Evolutionary conservation across 1,140 invertebrate genomes (phyloP).

Genomic region (Drosophila ficusphila): DNA sequence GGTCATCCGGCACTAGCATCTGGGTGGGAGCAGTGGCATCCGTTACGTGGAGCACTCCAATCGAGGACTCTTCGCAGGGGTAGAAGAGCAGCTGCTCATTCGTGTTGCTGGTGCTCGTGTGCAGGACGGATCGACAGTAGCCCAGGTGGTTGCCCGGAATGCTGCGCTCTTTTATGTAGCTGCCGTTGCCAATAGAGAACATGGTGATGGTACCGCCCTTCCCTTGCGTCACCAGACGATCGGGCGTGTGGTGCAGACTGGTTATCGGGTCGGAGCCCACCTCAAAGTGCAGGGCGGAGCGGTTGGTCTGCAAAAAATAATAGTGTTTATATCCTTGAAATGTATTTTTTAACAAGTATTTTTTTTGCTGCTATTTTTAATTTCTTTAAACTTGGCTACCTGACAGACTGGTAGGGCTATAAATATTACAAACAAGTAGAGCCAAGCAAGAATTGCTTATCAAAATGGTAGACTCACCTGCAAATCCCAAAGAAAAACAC

Average conservation of each 20-base stretch:
- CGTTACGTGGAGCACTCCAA: constrained; percentile 87
- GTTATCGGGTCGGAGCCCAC: constrained; percentile 74
- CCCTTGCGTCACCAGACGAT: constrained; percentile 88
- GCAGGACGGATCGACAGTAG: constrained; percentile 87
- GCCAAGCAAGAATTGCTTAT: neutral
- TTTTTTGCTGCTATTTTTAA: neutral
- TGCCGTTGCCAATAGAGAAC: constrained; percentile 87
- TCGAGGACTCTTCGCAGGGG: constrained; percentile 87
- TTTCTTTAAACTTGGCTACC: neutral
- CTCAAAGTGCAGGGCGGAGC: constrained; percentile 70
- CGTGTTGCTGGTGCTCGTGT: constrained; percentile 84
- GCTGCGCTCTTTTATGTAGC: constrained; percentile 86
- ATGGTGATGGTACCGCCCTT: constrained; percentile 88
- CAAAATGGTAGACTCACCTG: constrained; percentile 86
- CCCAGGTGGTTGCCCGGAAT: constrained; percentile 87
- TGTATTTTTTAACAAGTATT: neutral
- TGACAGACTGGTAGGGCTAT: neutral
- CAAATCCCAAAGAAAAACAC: constrained; percentile 89
- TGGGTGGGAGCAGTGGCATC: constrained; percentile 85
- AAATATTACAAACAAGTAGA: neutral
- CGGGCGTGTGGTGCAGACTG: constrained; percentile 67
- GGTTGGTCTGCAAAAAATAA: constrained; percentile 64
- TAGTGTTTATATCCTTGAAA: neutral
- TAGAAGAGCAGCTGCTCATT: constrained; percentile 88
- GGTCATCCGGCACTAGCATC: constrained; percentile 81